Percentiles rank a stretch among this genome's conserved stretches.
phyloP scores from a whole-genome alignment of 2,797 vertebrate genomes.

The Morelia viridis region DNA sequence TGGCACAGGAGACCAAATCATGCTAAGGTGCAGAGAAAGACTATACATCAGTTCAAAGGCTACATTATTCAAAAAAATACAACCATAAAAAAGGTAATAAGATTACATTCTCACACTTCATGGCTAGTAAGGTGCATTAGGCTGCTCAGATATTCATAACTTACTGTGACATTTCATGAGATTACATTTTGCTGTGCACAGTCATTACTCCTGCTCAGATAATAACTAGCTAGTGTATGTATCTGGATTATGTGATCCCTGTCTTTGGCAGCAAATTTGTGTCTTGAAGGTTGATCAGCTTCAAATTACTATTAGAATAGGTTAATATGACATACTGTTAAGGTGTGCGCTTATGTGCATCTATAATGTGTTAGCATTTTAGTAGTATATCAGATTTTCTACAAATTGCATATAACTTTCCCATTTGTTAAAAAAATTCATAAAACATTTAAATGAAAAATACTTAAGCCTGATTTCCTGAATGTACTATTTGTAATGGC shows the following conservation, averaged over 20 bases:
- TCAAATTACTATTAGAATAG: conserved; percentile 78
- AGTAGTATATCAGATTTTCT: conserved; percentile 66
- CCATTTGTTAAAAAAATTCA: conserved; percentile 61
- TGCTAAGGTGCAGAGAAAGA: conserved; percentile 78
- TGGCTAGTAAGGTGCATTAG: conserved; percentile 81
- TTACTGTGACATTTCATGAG: conserved; percentile 81
- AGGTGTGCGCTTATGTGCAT: conserved; percentile 54
- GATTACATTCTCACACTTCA: conserved; percentile 83
- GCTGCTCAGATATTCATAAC: conserved; percentile 84
- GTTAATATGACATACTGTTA: conserved; percentile 72
- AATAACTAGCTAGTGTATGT: conserved; percentile 74
- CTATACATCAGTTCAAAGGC: conserved; percentile 80
- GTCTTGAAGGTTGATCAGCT: conserved; percentile 80
- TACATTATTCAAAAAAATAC: conserved; percentile 83
- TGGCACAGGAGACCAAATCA: conserved; percentile 77
- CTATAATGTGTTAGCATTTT: conserved; percentile 69
- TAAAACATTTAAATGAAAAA: conserved; percentile 63
- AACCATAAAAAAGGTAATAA: conserved; percentile 85
- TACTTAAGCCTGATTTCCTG: conserved; percentile 63
- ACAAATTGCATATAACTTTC: conserved; percentile 53
- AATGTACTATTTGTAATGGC: conserved; percentile 56
- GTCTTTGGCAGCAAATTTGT: conserved; percentile 80
- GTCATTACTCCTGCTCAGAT: conserved; percentile 77
- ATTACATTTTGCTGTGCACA: conserved; percentile 80
- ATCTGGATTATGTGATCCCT: conserved; percentile 75